Evolutionary conservation across 2,113 vertebrate species (phyloP), one percentile per base, ranked within the genome.

Genomic region (Pseudorasbora parva): DNA sequence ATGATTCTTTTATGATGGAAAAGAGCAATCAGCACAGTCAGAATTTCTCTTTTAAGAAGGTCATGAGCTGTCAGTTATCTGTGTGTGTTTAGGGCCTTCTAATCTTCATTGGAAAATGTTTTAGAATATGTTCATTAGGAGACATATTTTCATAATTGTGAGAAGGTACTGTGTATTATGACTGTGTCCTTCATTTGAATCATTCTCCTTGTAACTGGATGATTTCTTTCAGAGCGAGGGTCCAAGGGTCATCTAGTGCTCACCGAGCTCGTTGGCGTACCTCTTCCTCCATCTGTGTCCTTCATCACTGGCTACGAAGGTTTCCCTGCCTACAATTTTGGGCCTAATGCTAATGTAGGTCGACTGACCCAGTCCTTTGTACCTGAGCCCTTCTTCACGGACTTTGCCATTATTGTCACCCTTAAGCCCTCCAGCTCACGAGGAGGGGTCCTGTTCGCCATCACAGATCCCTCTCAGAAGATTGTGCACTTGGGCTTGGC

Each of bases 221-320:
- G 51, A 72, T 68, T 66, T 78, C 27, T 68, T 84, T 68, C 93
- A 99, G 97, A 95, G 33, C 84, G 85, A 3, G 90, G 92, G 11
- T 91, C 93, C 17, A 95, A 88, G 84, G 92, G 91, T 82, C 91
- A 91, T 21, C 91, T 97, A 90, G 97, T 98, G 89, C 95, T 99
- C 86, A 98, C 96, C 0, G 96, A 97, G 89, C 83, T 99, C 66
- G 96, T 99, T 21, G 98, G 98, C 3, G 96, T 99, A n/a, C 98
- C 98, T 1, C 95, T 99, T 14, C 97, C 97, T 49, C 95, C 96
- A 0, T 96, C 96, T 0, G 95, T 99, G 86, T 98, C 96, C 90
- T 99, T 99, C 33, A 94, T 98, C 64, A 96, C 96, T 0, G 97
- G 98, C 64, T 97, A 96, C 0, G 96, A 96, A 85, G 97, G 97